phyloP scores from a whole-genome alignment of 35 echinoderm and acorn worm species.

The Holothuria glaberrima region DNA sequence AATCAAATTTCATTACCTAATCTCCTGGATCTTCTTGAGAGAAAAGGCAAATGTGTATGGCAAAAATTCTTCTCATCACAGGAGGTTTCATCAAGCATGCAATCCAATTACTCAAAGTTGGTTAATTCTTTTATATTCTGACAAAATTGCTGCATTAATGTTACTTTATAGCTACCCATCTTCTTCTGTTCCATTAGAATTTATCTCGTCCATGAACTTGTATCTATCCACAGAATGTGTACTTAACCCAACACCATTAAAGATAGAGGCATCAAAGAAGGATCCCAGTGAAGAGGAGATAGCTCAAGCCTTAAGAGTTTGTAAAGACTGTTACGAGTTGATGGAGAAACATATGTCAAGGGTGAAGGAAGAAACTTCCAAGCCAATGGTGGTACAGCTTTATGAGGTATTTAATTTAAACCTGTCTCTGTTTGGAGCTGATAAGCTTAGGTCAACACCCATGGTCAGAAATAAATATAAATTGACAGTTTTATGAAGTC shows the following conservation, averaged over 20 bases:
- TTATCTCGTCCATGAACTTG: too few species aligned
- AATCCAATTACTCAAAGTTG: too few species aligned
- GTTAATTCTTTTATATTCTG: too few species aligned
- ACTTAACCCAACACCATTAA: conserved; percentile 4
- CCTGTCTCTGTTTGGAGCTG: background rate
- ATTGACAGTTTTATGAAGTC: background rate
- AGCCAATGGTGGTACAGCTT: conserved; percentile 69
- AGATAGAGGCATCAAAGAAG: background rate
- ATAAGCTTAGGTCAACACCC: background rate
- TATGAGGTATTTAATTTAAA: conserved; percentile 75
- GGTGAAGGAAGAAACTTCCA: conserved; percentile 68
- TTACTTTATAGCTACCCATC: too few species aligned
- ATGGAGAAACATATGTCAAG: conserved; percentile 56
- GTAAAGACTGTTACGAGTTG: conserved; percentile 63
- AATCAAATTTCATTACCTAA: too few species aligned
- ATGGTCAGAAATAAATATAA: too few species aligned
- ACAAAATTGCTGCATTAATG: too few species aligned
- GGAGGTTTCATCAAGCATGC: too few species aligned
- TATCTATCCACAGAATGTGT: background rate
- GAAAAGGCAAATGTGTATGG: too few species aligned
- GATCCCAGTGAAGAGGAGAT: background rate
- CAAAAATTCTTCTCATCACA: too few species aligned
- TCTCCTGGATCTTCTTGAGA: too few species aligned
- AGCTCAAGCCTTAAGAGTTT: conserved; percentile 63
- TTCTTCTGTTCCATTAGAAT: too few species aligned